These are phyloP conservation scores for Protodeltote pygarga DNA, from an alignment of 2,888 invertebrate genomes.

Conservation along the genomic window DNA sequence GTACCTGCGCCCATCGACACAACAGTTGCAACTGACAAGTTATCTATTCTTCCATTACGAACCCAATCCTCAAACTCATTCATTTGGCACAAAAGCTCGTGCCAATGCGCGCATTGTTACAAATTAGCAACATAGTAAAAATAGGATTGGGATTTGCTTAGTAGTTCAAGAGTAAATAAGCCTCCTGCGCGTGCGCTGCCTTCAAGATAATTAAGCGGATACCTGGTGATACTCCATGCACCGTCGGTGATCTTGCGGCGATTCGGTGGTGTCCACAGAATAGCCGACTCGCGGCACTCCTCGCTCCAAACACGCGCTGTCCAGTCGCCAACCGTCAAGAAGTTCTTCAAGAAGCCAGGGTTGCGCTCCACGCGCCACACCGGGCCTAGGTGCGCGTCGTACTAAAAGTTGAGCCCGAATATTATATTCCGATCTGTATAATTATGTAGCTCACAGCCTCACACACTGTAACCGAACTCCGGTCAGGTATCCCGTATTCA, in stretches of 20 bases:
- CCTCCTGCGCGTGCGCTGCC: background rate
- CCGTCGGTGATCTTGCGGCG: constrained; percentile 90
- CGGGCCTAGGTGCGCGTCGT: constrained; percentile 92
- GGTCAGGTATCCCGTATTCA: too few relatives aligned
- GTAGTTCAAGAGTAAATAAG: background rate
- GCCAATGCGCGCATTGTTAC: too few relatives aligned
- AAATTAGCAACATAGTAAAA: too few relatives aligned
- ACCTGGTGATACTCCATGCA: constrained; percentile 94
- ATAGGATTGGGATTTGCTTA: too few relatives aligned
- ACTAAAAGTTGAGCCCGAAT: constrained; percentile 59
- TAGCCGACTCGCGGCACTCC: constrained; percentile 96
- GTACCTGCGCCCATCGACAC: constrained; percentile 79
- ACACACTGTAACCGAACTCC: too few relatives aligned
- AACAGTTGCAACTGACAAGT: background rate
- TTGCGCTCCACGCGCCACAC: constrained; percentile 95
- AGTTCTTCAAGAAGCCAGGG: constrained; percentile 97
- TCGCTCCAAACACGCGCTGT: constrained; percentile 97
- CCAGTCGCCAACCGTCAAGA: constrained; percentile 97
- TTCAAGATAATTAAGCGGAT: background rate
- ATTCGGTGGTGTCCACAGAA: constrained; percentile 93
- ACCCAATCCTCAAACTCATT: too few relatives aligned
- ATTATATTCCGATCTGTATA: too few relatives aligned
- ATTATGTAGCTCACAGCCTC: too few relatives aligned
- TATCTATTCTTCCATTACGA: too few relatives aligned
- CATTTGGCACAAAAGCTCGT: too few relatives aligned